Evolutionary conservation across 2,113 vertebrate genomes (phyloP).

Genomic region (Scytalopus superciliaris): DNA sequence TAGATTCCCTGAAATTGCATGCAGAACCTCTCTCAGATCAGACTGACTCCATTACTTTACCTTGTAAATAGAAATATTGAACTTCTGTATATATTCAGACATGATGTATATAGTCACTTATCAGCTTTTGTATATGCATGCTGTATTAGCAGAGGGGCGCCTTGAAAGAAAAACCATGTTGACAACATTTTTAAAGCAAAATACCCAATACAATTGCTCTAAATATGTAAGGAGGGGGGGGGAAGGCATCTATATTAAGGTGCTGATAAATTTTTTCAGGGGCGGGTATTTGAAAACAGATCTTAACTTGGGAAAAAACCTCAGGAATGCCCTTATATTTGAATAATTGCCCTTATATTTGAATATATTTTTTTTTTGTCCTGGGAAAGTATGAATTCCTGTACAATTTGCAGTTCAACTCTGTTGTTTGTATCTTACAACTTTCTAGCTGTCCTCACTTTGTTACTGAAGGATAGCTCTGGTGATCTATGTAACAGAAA

Average conservation of each 20-base stretch:
- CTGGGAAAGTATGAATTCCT: neutral
- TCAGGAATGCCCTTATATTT: neutral
- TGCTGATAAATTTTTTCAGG: neutral
- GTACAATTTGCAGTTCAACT: neutral
- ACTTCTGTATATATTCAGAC: conserved; percentile 9
- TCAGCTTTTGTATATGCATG: conserved; percentile 14
- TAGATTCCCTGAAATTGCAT: conserved; percentile 59
- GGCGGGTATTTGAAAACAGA: neutral
- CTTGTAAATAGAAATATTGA: conserved; percentile 62
- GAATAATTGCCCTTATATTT: neutral
- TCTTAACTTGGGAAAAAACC: neutral
- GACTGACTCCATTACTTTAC: conserved; percentile 36
- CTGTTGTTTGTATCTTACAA: neutral
- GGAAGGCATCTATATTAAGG: neutral
- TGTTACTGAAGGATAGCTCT: neutral
- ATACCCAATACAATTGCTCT: neutral
- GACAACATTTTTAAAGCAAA: neutral
- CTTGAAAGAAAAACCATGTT: neutral
- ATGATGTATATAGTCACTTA: conserved; percentile 9
- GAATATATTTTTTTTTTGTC: neutral
- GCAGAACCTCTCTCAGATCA: conserved; percentile 40
- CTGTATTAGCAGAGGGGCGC: neutral
- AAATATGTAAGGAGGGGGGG: neutral
- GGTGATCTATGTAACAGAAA: neutral
- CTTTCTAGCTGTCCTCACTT: neutral